These are phyloP conservation scores for Mareca penelope DNA, from an alignment of 2,797 vertebrate genomes.

Conservation along the genomic window DNA sequence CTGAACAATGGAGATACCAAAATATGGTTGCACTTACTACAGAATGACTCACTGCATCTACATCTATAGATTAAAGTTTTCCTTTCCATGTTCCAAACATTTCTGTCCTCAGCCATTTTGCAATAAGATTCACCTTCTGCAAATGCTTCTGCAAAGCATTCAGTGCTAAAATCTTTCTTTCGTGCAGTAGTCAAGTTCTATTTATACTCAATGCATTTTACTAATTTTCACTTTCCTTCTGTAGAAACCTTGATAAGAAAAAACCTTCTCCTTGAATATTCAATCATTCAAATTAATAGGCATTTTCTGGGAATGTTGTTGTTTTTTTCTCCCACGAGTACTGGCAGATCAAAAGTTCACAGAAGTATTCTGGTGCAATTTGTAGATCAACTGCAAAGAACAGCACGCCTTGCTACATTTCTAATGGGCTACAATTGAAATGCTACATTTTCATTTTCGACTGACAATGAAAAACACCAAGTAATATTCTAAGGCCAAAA, in stretches of 20 bases:
- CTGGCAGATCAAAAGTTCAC: slow-evolving; percentile 75
- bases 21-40: neutral
- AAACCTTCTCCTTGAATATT: slow-evolving; percentile 64
- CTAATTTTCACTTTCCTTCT: slow-evolving; percentile 71
- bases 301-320: slow-evolving; percentile 67
- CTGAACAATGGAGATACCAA: neutral
- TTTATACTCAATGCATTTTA: slow-evolving; percentile 49
- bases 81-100: neutral
- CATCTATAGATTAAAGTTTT: neutral
- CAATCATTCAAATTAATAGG: slow-evolving; percentile 66
- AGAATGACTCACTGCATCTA: neutral
- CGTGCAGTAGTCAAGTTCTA: slow-evolving; percentile 24
- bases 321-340: slow-evolving; percentile 1
- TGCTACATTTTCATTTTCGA: slow-evolving; percentile 78
- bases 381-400: slow-evolving; percentile 73
- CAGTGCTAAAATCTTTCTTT: neutral
- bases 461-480: slow-evolving; percentile 77
- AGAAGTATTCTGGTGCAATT: slow-evolving; percentile 77
- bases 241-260: slow-evolving; percentile 72
- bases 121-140: neutral
- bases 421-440: slow-evolving; percentile 76
- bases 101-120: slow-evolving; percentile 6
- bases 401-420: slow-evolving; percentile 49
- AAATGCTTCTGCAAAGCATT: neutral
- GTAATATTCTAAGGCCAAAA: slow-evolving; percentile 76